Base-by-base conservation (phyloP, 1,140 invertebrate species). In the Pseudomyrmex concolor region DNA sequence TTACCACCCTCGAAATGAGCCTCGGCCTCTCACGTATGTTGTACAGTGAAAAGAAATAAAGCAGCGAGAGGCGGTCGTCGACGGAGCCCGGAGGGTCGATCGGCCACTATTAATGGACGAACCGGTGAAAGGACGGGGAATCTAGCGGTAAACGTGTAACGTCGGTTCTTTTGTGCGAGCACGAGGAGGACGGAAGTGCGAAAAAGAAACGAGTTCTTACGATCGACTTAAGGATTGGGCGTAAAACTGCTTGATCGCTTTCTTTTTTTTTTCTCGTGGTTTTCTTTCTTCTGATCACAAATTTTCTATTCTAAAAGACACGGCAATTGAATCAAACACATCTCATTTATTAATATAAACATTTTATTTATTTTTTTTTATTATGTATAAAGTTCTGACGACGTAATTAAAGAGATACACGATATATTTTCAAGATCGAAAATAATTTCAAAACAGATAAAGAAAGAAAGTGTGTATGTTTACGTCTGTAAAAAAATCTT, bases 61-160 rank as follows among this genome's bases (percentile, higher is more conserved):
- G 76, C 54, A 78, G 68, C 54, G 66, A 67, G 66, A 67, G 72
- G 45, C 57, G 64, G 84, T 81, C 66, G 74, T 63, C 71, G 76
- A 74, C 67, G 34, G 74, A 83, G 55, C 15, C 68, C 54, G 54
- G n/a, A 85, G 86, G 87, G 85, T 91, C 90, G 90, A 91, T 92
- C 89, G 89, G 82, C 87, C 86, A 88, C 87, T 86, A 89, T 90
- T 92, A 92, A 92, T 90, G 90, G 89, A 71, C 70, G 86, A 87
- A 76, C 5, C 74, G 63, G 55, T 87, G 86, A 87, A 87, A 87
- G 74, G 72, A 77, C 70, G 84, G 84, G 84, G 82, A 87, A 59
- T 63, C 60, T n/a, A 85, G 70, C 87, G 84, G 87, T 88, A 87
- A 90, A 88, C 83, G 73, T 67, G 81, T 86, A 89, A 84, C 80